A percentile compares a stretch with the other conserved stretches of the same genome.
Evolutionary conservation across 2,888 invertebrate genomes (phyloP).

Genomic region (Poecilobothrus nobilitatus): DNA sequence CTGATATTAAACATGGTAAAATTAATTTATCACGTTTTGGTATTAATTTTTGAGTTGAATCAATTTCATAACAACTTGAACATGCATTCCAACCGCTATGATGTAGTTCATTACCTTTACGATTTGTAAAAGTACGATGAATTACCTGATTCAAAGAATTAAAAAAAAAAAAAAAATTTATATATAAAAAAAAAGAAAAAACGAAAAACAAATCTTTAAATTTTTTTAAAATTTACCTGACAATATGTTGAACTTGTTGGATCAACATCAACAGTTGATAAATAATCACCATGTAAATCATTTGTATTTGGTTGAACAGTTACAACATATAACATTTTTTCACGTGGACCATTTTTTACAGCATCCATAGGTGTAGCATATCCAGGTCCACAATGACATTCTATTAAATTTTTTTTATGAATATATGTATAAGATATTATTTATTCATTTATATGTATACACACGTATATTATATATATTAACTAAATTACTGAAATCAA

Average conservation of each 20-base stretch:
- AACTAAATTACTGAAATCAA: too few species aligned
- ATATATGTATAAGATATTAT: too few species aligned
- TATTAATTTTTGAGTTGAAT: constrained; percentile 38
- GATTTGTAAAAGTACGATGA: constrained; percentile 69
- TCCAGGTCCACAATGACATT: constrained; percentile 54
- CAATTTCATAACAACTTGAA: constrained; percentile 67
- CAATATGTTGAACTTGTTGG: constrained; percentile 75
- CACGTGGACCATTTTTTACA: constrained; percentile 69
- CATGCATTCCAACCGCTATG: constrained; percentile 97
- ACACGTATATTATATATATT: too few species aligned
- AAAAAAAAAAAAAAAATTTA: background rate
- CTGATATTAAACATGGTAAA: constrained; percentile 71
- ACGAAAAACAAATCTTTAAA: background rate
- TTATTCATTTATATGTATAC: too few species aligned
- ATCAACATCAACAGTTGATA: constrained; percentile 87
- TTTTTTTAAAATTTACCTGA: constrained; percentile 51
- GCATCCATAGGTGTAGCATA: constrained; percentile 75
- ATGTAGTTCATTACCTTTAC: constrained; percentile 80
- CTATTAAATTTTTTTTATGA: background rate
- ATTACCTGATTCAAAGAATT: constrained; percentile 59
- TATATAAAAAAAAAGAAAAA: background rate
- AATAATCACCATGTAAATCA: constrained; percentile 67
- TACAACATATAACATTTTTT: constrained; percentile 81
- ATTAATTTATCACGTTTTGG: constrained; percentile 69
- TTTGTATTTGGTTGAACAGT: constrained; percentile 67